Conservation (phyloP, 2,113 vertebrate genomes). For the Carassius gibelio region DNA sequence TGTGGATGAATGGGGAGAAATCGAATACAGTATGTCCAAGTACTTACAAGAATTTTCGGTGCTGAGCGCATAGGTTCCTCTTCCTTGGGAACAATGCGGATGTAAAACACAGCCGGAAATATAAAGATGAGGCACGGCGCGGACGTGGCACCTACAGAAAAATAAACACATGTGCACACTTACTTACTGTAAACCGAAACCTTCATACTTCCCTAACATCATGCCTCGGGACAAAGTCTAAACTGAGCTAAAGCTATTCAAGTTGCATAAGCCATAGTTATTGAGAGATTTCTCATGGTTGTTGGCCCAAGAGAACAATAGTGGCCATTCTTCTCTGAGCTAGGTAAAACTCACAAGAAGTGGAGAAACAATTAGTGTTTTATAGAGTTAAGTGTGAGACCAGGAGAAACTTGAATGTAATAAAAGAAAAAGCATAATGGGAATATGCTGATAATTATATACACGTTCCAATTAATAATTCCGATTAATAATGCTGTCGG, state of each 20-base stretch:
- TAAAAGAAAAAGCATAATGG: too few species aligned
- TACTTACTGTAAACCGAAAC: neutral
- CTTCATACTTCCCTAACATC: neutral
- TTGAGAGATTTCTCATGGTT: neutral
- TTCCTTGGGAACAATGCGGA: slow-evolving; percentile 93
- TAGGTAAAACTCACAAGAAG: neutral
- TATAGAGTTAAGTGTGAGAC: neutral
- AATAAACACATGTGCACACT: neutral
- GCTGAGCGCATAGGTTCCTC: slow-evolving; percentile 85
- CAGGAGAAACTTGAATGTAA: neutral
- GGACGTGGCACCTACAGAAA: slow-evolving; percentile 87
- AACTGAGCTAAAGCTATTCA: neutral
- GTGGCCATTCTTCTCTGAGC: neutral
- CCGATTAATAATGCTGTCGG: slow-evolving; percentile 32
- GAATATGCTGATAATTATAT: slow-evolving; percentile 18
- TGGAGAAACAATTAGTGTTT: neutral
- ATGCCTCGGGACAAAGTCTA: neutral
- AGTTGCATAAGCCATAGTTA: neutral
- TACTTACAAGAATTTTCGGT: slow-evolving; percentile 90
- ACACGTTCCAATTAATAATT: slow-evolving; percentile 39
- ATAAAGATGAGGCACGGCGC: slow-evolving; percentile 99
- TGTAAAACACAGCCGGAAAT: slow-evolving; percentile 97
- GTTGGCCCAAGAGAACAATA: neutral
- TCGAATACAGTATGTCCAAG: neutral
- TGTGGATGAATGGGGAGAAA: neutral